A percentile compares a stretch with the other conserved stretches of the same genome.
Evolutionary conservation across 2,113 vertebrate genomes (phyloP).

Genomic region (Oreamnos americanus): DNA sequence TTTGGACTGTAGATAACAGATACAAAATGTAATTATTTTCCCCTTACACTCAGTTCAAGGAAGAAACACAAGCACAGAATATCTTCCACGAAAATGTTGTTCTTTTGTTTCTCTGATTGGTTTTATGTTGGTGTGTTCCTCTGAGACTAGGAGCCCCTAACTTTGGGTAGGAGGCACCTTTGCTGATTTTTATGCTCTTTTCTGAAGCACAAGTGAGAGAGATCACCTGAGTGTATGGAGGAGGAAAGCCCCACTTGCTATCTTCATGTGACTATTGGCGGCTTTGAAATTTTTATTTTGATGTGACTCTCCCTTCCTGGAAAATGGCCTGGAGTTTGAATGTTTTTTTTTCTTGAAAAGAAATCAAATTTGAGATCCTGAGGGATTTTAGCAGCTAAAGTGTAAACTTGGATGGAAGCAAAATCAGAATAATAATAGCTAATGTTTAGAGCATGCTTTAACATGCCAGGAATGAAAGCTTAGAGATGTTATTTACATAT

Average conservation of each 20-base stretch:
- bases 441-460: neutral
- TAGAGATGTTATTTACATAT: neutral
- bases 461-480: neutral
- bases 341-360: neutral
- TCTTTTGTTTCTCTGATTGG: neutral
- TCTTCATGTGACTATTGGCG: neutral
- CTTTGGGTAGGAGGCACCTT: neutral
- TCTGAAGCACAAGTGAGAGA: neutral
- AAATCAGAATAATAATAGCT: neutral
- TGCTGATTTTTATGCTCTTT: neutral
- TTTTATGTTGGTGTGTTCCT: neutral
- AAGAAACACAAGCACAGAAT: neutral
- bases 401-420: neutral
- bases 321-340: neutral
- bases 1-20: neutral
- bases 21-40: neutral
- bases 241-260: neutral
- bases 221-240: rapidly evolving
- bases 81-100: neutral
- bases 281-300: neutral
- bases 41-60: neutral
- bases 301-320: neutral
- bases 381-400: conserved; percentile 9
- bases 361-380: neutral
- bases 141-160: neutral